phyloP scores from a whole-genome alignment of 2,888 invertebrate genomes.

The Schizaphis graminum region DNA sequence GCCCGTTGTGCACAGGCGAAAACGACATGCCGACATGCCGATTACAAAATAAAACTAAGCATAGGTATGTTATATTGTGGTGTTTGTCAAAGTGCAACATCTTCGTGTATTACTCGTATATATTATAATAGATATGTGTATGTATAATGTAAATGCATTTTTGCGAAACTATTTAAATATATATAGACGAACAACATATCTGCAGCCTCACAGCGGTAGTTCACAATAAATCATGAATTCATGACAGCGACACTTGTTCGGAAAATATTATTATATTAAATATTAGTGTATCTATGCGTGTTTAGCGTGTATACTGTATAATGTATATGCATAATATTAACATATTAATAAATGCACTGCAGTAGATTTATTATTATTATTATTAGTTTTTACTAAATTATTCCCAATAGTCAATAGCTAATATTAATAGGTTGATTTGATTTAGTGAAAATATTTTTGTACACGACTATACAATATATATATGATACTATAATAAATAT shows the following conservation, averaged over 20 bases:
- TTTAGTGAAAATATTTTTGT: too few relatives aligned
- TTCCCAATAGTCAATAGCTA: background rate
- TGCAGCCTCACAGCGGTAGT: background rate
- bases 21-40: slow-evolving; percentile 33
- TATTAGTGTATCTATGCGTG: background rate
- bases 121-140: background rate
- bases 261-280: background rate
- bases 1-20: background rate
- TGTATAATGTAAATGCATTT: background rate
- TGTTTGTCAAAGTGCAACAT: background rate
- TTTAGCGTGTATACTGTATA: background rate
- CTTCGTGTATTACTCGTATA: background rate
- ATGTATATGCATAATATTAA: background rate
- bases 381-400: background rate
- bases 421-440: too few relatives aligned
- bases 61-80: background rate
- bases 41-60: background rate
- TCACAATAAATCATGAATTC: background rate
- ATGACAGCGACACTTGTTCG: background rate
- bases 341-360: background rate
- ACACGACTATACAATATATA: too few relatives aligned
- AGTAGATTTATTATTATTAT: background rate
- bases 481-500: too few relatives aligned
- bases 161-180: background rate
- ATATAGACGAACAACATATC: background rate